Base-by-base conservation (phyloP, 2,113 vertebrate genomes). In the Ictalurus furcatus region DNA sequence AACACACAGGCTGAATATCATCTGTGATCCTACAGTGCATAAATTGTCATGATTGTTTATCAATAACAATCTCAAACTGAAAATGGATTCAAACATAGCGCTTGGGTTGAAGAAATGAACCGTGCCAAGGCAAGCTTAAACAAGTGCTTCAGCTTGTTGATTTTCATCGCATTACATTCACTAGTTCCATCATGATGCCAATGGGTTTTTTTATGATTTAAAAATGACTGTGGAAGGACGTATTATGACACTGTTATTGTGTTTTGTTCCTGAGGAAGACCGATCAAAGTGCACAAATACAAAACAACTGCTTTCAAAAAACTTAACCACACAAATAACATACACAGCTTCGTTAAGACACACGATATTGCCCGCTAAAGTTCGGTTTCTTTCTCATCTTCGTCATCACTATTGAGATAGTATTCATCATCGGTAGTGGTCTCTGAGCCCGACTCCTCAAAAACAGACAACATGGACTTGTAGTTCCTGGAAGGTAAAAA, bases 341-440 rank as follows among this genome's bases (percentile, higher is more conserved):
- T 25, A 25, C 28, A 48, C 44, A 34, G 1, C 71, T 71, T 88
- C 40, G 61, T 30, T 78, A 8, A n/a, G 28, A 48, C 37, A 37
- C 1, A 23, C 5, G 2, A 85, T 56, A 61, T 74, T 69, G 21
- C 37, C 63, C 67, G 74, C 89, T 96, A 96, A 86, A 96, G 87
- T 90, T 95, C 95, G 4, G 95, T 96, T 89, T 96, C 97, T 94
- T 93, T 94, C 58, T 94, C 94, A 40, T 92, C 87, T 16, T 94
- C 94, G 58, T 93, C 94, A 67, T 89, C 93, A 48, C 87, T 84
- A 90, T 97, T 96, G 63, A 99, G 92, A 91, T 98, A 99, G 91
- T 99, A 99, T 85, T 99, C 98, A 54, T 99, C 98, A 84, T 99
- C 98, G 0, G 98, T 99, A 30, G 98, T 99, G 0, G 90, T 85